Percentiles rank a stretch among this genome's conserved stretches.
Conservation (phyloP, 1,140 invertebrate genomes). For the Phortica variegata region DNA sequence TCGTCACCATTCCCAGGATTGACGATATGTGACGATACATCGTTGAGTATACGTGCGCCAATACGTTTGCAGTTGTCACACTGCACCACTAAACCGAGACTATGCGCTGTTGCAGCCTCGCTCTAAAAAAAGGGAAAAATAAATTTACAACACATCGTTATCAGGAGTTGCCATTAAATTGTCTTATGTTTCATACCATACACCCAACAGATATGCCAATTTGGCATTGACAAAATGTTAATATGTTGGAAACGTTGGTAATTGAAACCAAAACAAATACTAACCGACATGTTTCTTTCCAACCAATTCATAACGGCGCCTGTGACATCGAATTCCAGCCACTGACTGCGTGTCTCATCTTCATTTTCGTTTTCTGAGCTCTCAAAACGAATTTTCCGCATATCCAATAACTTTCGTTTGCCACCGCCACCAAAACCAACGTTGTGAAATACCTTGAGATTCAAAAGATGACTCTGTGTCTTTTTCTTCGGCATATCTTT, state of each 20-base stretch:
- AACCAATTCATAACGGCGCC: slow-evolving; percentile 59
- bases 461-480: slow-evolving; percentile 18
- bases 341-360: slow-evolving; percentile 46
- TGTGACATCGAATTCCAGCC: slow-evolving; percentile 64
- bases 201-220: too few relatives aligned
- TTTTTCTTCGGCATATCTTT: slow-evolving; percentile 1
- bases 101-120: too few relatives aligned
- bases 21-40: slow-evolving; percentile 22
- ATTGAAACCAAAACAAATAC: too few relatives aligned
- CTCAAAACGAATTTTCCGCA: slow-evolving; percentile 30
- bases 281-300: slow-evolving; percentile 37
- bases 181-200: too few relatives aligned
- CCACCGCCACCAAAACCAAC: too few relatives aligned
- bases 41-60: slow-evolving; percentile 45
- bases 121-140: too few relatives aligned
- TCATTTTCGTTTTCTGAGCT: slow-evolving; percentile 1
- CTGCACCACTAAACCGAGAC: slow-evolving; percentile 60
- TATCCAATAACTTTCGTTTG: slow-evolving; percentile 27
- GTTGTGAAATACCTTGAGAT: slow-evolving; percentile 41
- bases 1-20: slow-evolving; percentile 1
- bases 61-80: slow-evolving; percentile 55
- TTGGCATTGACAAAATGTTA: too few relatives aligned
- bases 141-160: too few relatives aligned
- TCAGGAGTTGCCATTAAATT: too few relatives aligned
- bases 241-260: too few relatives aligned